Evolutionary conservation across 2,797 vertebrate species (phyloP), one percentile per base, ranked within the genome.

Genomic region (Anabas testudineus): DNA sequence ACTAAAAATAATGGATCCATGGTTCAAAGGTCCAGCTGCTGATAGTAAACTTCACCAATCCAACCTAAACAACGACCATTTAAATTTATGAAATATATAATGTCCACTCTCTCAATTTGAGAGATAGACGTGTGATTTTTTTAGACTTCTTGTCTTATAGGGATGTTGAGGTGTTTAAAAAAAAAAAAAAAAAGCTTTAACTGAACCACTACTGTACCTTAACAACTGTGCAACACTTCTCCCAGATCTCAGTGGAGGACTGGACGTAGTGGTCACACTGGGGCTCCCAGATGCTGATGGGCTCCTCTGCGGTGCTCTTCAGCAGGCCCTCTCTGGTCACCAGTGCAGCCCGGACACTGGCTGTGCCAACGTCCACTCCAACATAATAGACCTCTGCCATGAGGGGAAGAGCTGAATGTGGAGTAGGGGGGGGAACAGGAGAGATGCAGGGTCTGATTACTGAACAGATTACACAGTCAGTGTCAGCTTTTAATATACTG

Each of bases 211-310:
- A 13, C n/a, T 13, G 43, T 22, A 99, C 97, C 96, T 95, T 95
- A 13, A 97, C 93, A 7, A 95, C 95, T 0, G 65, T 72, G 84
- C 97, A 97, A 89, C 97, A 98, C 2, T 95, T 95, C 1, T 90
- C 87, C 98, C 98, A 99, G 84, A 99, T 98, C 72, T 99, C 94
- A 12, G 90, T 81, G 3, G 97, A 98, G 36, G 96, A 97, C 67
- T 99, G 97, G 70, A 98, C 97, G 0, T 97, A 97, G 88, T 99
- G 93, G 74, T 95, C 95, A 3, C 91, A 48, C 10, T 71, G 91
- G 8, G 97, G 96, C 77, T 96, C 94, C 97, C 97, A 98, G 24
- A 96, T 90, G 49, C 87, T 89, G 89, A 98, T 93, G 45, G 93
- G 87, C 22, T 95, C 93, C 26, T 97, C 93, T 4, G 95, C 93